Conservation (phyloP, 2,113 vertebrate species). For the Orthochromis malagaraziensis region DNA sequence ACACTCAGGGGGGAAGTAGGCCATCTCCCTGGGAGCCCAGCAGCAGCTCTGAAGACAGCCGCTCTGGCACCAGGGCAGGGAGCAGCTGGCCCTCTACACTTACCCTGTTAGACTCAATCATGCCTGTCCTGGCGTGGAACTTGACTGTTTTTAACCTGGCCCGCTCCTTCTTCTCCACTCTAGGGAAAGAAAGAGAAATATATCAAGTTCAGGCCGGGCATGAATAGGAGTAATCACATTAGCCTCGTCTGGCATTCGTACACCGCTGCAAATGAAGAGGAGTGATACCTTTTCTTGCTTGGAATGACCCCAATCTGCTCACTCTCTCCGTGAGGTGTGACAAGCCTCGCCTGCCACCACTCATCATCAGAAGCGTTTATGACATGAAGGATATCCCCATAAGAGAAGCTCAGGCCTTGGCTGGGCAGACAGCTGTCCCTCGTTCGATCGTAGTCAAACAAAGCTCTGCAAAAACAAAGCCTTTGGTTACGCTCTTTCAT, state of each 20-base stretch:
- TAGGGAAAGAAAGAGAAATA: background rate
- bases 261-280: background rate
- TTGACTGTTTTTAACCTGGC: slow-evolving; percentile 98
- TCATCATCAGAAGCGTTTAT: slow-evolving; percentile 98
- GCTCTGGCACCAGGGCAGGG: slow-evolving; percentile 31
- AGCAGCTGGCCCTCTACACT: slow-evolving; percentile 66
- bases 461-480: slow-evolving; percentile 73
- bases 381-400: slow-evolving; percentile 95
- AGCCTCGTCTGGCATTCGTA: background rate
- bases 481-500: background rate
- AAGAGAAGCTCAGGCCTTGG: slow-evolving; percentile 96
- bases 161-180: slow-evolving; percentile 93
- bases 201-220: background rate
- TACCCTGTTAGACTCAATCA: slow-evolving; percentile 98
- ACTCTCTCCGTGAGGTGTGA: slow-evolving; percentile 93
- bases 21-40: slow-evolving; percentile 53
- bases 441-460: slow-evolving; percentile 97
- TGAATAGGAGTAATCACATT: background rate
- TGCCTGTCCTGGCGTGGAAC: slow-evolving; percentile 96
- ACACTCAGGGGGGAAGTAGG: slow-evolving; percentile 56
- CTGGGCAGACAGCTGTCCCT: slow-evolving; percentile 97
- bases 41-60: slow-evolving; percentile 44
- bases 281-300: slow-evolving; percentile 91
- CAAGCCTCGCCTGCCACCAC: slow-evolving; percentile 98
- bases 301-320: slow-evolving; percentile 98